phyloP scores from a whole-genome alignment of 2,888 invertebrate genomes.

The Cephus rjabovi region DNA sequence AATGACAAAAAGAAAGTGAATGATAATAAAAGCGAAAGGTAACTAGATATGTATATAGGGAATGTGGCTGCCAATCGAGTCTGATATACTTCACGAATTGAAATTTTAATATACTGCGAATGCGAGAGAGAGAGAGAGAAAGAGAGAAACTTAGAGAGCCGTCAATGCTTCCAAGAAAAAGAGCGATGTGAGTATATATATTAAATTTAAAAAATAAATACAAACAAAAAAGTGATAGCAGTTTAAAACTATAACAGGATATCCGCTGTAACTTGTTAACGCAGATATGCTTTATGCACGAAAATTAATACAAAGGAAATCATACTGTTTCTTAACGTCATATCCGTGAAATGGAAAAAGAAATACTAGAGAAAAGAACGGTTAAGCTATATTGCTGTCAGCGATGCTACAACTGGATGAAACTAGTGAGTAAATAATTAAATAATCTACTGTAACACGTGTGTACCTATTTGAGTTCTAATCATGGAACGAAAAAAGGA shows the following conservation, averaged over 20 bases:
- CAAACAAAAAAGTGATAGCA: no score
- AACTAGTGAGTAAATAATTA: neutral
- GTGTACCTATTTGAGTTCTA: no score
- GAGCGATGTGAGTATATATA: constrained; percentile 24
- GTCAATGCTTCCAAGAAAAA: constrained; percentile 42
- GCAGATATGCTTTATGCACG: no score
- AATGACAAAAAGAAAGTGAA: constrained; percentile 1
- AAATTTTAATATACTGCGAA: no score
- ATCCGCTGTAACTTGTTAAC: no score
- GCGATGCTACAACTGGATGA: neutral
- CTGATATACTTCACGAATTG: no score
- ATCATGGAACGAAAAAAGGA: constrained; percentile 20
- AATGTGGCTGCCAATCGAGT: no score
- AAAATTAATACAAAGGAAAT: no score
- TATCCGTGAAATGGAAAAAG: constrained; percentile 1
- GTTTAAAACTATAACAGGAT: no score
- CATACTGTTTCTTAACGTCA: no score
- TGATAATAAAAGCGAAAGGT: no score
- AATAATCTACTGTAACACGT: neutral
- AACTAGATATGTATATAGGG: no score
- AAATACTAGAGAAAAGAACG: constrained; percentile 18
- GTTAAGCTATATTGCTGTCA: neutral
- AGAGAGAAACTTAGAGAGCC: constrained; percentile 18
- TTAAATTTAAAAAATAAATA: neutral
- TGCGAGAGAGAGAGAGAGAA: neutral